phyloP scores from a whole-genome alignment of 1,140 invertebrate species.

The Drosophila funebris region DNA sequence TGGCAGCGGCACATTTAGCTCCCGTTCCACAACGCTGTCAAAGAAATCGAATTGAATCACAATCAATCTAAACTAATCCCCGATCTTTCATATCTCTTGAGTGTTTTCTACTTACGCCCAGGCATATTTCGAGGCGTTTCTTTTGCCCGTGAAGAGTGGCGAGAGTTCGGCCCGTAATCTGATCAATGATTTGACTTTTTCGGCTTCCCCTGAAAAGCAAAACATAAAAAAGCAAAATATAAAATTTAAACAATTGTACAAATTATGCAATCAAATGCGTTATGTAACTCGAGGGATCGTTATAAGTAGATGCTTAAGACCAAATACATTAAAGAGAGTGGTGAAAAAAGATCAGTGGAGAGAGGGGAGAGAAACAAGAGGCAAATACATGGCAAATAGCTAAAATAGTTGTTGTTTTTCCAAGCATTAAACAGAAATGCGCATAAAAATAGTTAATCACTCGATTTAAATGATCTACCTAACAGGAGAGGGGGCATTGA shows the following conservation, averaged over 20 bases:
- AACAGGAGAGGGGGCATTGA: not conserved
- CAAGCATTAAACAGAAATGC: not conserved
- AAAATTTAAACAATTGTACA: conserved; percentile 28
- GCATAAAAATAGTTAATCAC: not conserved
- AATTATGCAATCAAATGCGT: conserved; percentile 32
- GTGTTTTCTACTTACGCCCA: conserved; percentile 82
- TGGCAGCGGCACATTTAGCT: conserved; percentile 82
- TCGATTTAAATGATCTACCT: conserved; percentile 8
- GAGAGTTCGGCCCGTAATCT: conserved; percentile 83
- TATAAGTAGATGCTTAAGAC: conserved; percentile 3
- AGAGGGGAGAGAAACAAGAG: not conserved
- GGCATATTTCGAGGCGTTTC: conserved; percentile 84
- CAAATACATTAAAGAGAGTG: not conserved
- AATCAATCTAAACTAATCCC: not conserved
- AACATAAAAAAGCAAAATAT: conserved; percentile 17
- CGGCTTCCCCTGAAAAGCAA: conserved; percentile 80
- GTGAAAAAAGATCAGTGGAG: not conserved
- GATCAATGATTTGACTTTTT: conserved; percentile 84
- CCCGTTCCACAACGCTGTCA: conserved; percentile 79
- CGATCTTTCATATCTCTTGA: not conserved
- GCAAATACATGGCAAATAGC: not conserved
- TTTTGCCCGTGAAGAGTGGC: conserved; percentile 82
- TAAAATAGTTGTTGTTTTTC: not conserved
- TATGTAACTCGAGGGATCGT: conserved; percentile 4
- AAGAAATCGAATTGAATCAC: too few relatives aligned